Conservation (phyloP, 2,797 vertebrate genomes). For the Lophotriccus pileatus region DNA sequence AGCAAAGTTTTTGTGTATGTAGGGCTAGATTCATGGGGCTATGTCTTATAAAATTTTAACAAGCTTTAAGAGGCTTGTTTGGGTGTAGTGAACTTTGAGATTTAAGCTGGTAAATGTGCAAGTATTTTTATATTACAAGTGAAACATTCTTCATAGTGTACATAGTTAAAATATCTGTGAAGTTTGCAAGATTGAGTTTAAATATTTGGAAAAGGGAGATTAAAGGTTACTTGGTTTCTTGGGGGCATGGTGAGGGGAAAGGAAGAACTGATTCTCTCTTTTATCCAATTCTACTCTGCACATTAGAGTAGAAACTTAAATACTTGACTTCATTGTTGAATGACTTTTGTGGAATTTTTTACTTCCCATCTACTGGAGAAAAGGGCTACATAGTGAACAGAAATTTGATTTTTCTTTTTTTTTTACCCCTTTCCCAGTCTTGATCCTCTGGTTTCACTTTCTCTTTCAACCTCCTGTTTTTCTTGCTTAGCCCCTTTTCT, state of each 20-base stretch:
- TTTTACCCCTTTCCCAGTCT: background rate
- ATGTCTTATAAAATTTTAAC: background rate
- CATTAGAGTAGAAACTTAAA: background rate
- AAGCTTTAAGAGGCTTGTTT: background rate
- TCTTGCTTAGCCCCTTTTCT: background rate
- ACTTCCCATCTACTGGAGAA: background rate
- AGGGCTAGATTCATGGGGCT: background rate
- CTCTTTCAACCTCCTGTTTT: background rate
- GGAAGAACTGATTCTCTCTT: background rate
- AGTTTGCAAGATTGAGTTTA: background rate
- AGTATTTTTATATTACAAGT: background rate
- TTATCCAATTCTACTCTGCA: background rate
- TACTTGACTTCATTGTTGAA: background rate
- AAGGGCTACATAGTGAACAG: background rate
- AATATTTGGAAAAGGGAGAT: background rate
- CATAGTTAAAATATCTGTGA: background rate
- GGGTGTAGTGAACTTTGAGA: background rate
- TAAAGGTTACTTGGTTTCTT: slow-evolving; percentile 3
- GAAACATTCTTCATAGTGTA: background rate
- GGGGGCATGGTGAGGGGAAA: background rate
- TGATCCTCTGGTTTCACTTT: background rate
- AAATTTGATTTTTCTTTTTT: background rate
- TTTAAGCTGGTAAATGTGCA: background rate
- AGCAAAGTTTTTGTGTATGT: background rate
- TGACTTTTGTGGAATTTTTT: background rate